phyloP scores from a whole-genome alignment of 2,888 invertebrate species.

The Ornithoptera priamus region DNA sequence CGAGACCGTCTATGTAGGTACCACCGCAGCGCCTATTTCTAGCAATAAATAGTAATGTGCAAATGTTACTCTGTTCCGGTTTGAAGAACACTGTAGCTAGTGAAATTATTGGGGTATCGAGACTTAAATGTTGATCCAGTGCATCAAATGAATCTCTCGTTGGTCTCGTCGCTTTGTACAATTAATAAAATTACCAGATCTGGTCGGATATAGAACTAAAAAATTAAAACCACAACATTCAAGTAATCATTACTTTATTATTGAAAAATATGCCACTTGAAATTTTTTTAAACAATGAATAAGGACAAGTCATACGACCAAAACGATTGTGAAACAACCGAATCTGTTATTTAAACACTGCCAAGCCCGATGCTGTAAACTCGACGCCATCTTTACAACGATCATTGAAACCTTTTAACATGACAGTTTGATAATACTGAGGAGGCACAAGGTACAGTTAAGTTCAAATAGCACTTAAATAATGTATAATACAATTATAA shows the following conservation, averaged over 20 bases:
- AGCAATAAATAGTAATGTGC: no score
- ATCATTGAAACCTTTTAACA: slow-evolving; percentile 8
- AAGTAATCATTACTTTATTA: slow-evolving; percentile 53
- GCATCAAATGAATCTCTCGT: no score
- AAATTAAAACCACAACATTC: slow-evolving; percentile 14
- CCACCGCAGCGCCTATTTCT: no score
- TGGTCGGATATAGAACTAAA: neutral
- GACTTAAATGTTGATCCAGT: no score
- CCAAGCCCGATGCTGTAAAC: slow-evolving; percentile 41
- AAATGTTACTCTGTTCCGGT: no score
- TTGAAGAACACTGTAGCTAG: no score
- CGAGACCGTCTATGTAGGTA: no score
- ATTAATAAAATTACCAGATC: neutral
- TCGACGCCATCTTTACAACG: slow-evolving; percentile 28
- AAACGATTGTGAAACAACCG: slow-evolving; percentile 31
- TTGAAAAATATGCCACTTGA: slow-evolving; percentile 51
- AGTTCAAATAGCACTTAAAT: slow-evolving; percentile 16
- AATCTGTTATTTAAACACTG: slow-evolving; percentile 38
- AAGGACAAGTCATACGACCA: slow-evolving; percentile 51
- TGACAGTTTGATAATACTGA: slow-evolving; percentile 26
- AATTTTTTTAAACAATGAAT: slow-evolving; percentile 57
- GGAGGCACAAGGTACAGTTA: slow-evolving; percentile 5
- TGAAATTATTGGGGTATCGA: no score
- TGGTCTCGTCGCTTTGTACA: no score
- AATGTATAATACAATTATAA: slow-evolving; percentile 15